These are phyloP conservation scores for Sebastes paucispinis DNA, from an alignment of 2,797 vertebrate genomes.

Conservation along the genomic window DNA sequence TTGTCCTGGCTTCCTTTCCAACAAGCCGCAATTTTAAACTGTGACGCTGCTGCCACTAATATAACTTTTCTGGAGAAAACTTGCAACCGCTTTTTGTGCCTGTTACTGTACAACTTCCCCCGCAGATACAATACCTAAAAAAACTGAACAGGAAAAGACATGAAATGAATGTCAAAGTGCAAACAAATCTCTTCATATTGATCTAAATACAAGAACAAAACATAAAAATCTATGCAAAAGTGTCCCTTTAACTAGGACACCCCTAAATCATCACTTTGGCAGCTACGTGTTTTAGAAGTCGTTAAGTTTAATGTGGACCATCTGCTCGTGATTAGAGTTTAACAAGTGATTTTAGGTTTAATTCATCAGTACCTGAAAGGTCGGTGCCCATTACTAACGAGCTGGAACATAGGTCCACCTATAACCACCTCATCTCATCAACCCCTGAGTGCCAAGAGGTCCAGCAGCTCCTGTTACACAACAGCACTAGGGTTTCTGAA, in stretches of 20 bases:
- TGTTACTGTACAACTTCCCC: no score
- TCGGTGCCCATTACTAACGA: conserved; percentile 3
- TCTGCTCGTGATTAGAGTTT: not conserved
- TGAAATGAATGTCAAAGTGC: not conserved
- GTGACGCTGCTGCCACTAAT: not conserved
- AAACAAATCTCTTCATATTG: not conserved
- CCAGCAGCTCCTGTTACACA: conserved; percentile 66
- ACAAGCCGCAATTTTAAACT: not conserved
- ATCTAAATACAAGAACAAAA: not conserved
- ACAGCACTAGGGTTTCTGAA: conserved; percentile 74
- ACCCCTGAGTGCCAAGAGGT: conserved; percentile 21
- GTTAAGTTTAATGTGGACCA: not conserved
- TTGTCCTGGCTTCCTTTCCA: not conserved
- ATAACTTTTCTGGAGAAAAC: not conserved
- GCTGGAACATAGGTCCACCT: not conserved
- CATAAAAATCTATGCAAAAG: not conserved
- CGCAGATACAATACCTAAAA: not conserved
- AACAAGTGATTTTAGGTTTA: not conserved
- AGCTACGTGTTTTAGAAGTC: not conserved
- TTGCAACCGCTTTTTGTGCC: not conserved
- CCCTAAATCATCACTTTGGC: not conserved
- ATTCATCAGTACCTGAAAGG: not conserved
- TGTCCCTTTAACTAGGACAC: not conserved
- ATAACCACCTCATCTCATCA: conserved; percentile 21
- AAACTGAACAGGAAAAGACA: not conserved